Evolutionary conservation across 2,888 invertebrate genomes (phyloP).

Genomic region (Rapana venosa): DNA sequence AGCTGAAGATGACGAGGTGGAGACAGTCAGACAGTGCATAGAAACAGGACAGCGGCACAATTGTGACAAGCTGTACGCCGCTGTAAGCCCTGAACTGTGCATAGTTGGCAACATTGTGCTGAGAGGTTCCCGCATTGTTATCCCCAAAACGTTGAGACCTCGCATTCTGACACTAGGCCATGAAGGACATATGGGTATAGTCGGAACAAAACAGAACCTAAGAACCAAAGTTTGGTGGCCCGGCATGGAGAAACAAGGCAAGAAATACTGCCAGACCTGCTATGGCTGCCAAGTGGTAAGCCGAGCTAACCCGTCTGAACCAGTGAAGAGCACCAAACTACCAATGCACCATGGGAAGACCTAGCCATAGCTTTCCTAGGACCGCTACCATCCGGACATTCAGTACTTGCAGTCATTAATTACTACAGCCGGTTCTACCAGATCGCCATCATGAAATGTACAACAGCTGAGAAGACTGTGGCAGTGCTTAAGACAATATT

Average conservation of each 20-base stretch:
- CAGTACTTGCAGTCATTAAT: no score
- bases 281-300: not conserved
- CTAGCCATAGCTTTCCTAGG: no score
- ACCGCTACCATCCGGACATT: no score
- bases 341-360: no score
- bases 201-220: not conserved
- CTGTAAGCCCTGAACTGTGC: slow-evolving; percentile 8
- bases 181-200: slow-evolving; percentile 1
- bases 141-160: not conserved
- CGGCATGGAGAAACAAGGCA: not conserved
- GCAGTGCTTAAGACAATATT: not conserved
- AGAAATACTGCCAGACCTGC: slow-evolving; percentile 2
- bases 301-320: not conserved
- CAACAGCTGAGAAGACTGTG: not conserved
- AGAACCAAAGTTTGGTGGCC: slow-evolving; percentile 9
- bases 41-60: not conserved
- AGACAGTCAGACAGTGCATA: not conserved
- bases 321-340: not conserved
- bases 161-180: not conserved
- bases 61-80: not conserved
- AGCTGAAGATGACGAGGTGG: slow-evolving; percentile 17
- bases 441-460: not conserved
- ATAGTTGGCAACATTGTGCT: not conserved
- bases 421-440: no score
- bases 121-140: not conserved